A percentile compares a stretch with the other conserved stretches of the same genome.
Conservation (phyloP, 2,888 invertebrate species). For the Eilema griseolum region DNA sequence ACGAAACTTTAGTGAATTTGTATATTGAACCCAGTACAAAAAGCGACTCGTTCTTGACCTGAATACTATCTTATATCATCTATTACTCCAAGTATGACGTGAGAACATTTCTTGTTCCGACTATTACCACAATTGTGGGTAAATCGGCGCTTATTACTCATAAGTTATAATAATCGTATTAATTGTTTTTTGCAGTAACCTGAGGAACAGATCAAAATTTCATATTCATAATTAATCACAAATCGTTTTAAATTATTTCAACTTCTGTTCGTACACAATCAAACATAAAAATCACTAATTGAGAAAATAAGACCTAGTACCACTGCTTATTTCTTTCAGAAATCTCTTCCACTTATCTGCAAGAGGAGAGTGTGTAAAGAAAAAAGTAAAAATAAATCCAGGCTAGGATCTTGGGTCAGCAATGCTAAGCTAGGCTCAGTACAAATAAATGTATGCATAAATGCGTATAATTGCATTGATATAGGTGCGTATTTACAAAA, state of each 20-base stretch:
- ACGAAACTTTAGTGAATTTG: not conserved
- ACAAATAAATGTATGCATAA: not conserved
- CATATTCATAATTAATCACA: not conserved
- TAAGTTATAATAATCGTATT: conserved; percentile 51
- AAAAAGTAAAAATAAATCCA: too few species aligned
- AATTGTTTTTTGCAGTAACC: not conserved
- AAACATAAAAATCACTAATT: too few species aligned
- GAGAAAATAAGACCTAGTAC: too few species aligned
- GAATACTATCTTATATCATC: conserved; percentile 41
- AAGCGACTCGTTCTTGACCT: conserved; percentile 24
- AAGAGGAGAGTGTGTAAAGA: too few species aligned
- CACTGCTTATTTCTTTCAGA: too few species aligned
- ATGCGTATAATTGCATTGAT: too few species aligned
- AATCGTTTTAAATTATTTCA: not conserved
- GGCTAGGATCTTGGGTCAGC: too few species aligned
- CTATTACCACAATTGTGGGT: conserved; percentile 68
- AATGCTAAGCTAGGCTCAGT: not conserved
- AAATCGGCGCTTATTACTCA: conserved; percentile 64
- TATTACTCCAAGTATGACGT: conserved; percentile 79
- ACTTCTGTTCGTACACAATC: not conserved
- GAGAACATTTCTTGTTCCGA: conserved; percentile 72
- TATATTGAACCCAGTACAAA: conserved; percentile 28
- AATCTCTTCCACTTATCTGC: too few species aligned
- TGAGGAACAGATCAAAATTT: not conserved
- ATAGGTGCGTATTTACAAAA: too few species aligned